phyloP scores from a whole-genome alignment of 2,797 vertebrate species.

The Tapera naevia region DNA sequence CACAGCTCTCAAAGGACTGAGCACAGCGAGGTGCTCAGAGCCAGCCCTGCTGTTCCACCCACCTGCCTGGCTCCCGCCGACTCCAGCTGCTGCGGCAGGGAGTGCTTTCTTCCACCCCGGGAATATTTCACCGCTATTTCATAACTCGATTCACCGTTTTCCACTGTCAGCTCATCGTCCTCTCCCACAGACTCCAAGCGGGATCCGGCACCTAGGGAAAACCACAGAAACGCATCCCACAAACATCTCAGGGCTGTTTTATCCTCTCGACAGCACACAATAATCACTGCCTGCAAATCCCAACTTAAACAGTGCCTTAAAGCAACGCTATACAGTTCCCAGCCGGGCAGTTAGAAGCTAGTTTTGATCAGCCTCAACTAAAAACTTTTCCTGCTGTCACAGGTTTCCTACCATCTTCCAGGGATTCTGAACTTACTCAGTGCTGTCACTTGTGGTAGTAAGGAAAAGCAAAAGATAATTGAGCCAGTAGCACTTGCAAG shows the following conservation, averaged over 20 bases:
- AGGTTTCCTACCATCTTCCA: not conserved
- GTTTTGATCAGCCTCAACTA: not conserved
- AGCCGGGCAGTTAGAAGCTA: not conserved
- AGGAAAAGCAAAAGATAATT: constrained; percentile 24
- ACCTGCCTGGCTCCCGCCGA: constrained; percentile 86
- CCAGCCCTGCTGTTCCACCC: not conserved
- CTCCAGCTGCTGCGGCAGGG: constrained; percentile 92
- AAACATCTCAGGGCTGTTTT: not conserved
- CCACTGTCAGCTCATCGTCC: constrained; percentile 91
- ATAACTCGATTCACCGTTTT: constrained; percentile 77
- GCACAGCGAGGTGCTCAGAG: not conserved
- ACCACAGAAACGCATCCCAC: not conserved
- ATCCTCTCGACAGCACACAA: not conserved
- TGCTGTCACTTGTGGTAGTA: not conserved
- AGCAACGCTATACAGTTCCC: fast-evolving
- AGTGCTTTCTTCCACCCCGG: constrained; percentile 89
- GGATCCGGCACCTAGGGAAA: constrained; percentile 80
- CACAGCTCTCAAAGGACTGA: fast-evolving
- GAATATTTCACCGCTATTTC: constrained; percentile 81
- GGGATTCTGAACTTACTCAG: not conserved
- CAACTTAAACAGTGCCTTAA: not conserved
- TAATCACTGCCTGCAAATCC: not conserved
- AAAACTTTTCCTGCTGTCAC: not conserved
- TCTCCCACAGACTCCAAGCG: constrained; percentile 94
- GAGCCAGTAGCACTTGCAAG: not conserved